These are phyloP conservation scores for Thalassophryne amazonica DNA, from an alignment of 2,797 vertebrate species.

Conservation along the genomic window DNA sequence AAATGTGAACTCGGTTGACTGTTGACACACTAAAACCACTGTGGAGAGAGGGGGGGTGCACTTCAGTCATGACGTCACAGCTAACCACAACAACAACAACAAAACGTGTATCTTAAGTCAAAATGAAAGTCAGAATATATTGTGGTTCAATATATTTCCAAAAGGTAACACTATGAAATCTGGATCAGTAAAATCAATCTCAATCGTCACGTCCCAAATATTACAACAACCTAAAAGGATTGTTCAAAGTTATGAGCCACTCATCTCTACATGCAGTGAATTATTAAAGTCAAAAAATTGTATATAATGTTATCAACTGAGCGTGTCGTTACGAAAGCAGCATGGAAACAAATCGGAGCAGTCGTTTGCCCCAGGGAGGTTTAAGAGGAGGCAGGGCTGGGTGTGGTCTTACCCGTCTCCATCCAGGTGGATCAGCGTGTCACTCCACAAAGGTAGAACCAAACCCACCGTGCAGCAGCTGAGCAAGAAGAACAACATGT, in stretches of 20 bases:
- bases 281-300: too few species aligned
- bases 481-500: conserved; percentile 52
- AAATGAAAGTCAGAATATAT: too few species aligned
- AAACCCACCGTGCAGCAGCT: conserved; percentile 92
- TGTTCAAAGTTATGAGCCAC: too few species aligned
- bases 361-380: neutral
- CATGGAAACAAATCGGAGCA: neutral
- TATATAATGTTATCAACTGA: too few species aligned
- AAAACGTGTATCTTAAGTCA: neutral
- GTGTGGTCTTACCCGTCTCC: conserved; percentile 90
- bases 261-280: too few species aligned
- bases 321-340: too few species aligned
- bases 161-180: too few species aligned
- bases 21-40: conserved; percentile 98
- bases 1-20: conserved; percentile 94
- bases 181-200: too few species aligned
- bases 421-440: conserved; percentile 97
- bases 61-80: neutral
- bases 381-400: conserved; percentile 11
- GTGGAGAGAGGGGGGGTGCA: conserved; percentile 6
- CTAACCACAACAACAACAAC: neutral
- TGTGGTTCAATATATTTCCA: too few species aligned
- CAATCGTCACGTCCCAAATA: too few species aligned
- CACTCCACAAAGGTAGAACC: conserved; percentile 96
- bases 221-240: too few species aligned